A percentile compares a stretch with the other conserved stretches of the same genome.
phyloP scores from a whole-genome alignment of 2,113 vertebrate genomes.

The Edolisoma coerulescens region DNA sequence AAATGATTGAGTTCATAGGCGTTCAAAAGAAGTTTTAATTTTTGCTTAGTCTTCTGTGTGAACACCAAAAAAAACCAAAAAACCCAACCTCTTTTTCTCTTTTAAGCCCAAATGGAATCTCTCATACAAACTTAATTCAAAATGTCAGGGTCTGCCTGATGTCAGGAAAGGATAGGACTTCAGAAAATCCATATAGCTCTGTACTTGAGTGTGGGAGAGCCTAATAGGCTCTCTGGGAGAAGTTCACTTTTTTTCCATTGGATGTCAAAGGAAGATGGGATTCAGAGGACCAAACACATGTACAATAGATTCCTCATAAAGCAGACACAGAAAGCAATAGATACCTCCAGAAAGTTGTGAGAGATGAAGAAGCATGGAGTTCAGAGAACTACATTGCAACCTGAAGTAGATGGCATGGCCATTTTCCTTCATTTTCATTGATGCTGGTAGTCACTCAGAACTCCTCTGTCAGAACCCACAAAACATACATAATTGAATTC shows the following conservation, averaged over 20 bases:
- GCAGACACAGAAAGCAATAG: neutral
- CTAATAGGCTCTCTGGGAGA: neutral
- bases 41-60: neutral
- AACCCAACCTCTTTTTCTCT: neutral
- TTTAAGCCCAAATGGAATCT: neutral
- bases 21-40: neutral
- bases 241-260: neutral
- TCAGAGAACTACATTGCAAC: neutral
- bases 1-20: neutral
- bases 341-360: neutral
- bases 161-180: neutral
- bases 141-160: neutral
- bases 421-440: neutral
- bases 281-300: neutral
- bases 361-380: no score
- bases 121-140: neutral
- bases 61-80: neutral
- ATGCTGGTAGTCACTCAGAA: neutral
- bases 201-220: neutral
- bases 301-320: neutral
- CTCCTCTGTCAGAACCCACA: neutral
- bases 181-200: neutral
- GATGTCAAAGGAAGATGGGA: neutral
- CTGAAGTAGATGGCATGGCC: neutral
- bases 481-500: neutral